Base-by-base conservation (phyloP, 2,888 invertebrate genomes). In the Drosophila quinaria region DNA sequence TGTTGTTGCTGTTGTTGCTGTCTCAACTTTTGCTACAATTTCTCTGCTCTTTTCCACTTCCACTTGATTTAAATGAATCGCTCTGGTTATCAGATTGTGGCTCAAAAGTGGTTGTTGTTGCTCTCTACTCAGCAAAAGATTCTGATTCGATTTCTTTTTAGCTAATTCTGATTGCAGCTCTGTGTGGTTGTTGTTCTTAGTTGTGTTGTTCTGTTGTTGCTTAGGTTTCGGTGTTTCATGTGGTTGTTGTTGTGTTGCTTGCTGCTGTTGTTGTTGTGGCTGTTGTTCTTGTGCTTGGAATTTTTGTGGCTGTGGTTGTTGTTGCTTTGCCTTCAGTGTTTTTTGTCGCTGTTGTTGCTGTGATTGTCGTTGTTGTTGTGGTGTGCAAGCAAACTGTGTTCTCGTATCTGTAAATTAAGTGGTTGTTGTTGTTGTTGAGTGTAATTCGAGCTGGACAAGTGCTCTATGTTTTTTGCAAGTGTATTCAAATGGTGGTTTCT, bases 381-480 rank as follows among this genome's bases (percentile, higher is more conserved):
- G 66, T 46, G 10, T 50, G 44, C 22, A 56, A 35, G 50, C 54
- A 13, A 33, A 31, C 50, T 42, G 49, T 69, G 76, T 74, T 25
- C 68, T 56, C 60, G 72, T 67, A 70, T 84, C 82, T 84, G 83
- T 70, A 70, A 81, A 60, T 56, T 56, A 25, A 42, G 41, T 22
- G 35, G 41, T 22, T 22, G 22, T 22, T 22, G 22, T 22, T 22
- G 22, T 49, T 46, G 59, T 64, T 55, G 25, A 58, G 49, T 69
- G 66, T 65, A 29, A 35, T 63, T 63, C 65, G 50, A 58, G 69
- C 77, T 68, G 70, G 33, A 11, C n/a, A 46, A 35, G 44, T 31
- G n/a, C 13, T 37, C 37, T 42, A 11, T 31, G 17, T 13, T 35
- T 35, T 35, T 31, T 63, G 8, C 46, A 10, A n/a, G 33, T 67